Evolutionary conservation across 2,797 vertebrate species (phyloP).

Genomic region (Clamator glandarius): DNA sequence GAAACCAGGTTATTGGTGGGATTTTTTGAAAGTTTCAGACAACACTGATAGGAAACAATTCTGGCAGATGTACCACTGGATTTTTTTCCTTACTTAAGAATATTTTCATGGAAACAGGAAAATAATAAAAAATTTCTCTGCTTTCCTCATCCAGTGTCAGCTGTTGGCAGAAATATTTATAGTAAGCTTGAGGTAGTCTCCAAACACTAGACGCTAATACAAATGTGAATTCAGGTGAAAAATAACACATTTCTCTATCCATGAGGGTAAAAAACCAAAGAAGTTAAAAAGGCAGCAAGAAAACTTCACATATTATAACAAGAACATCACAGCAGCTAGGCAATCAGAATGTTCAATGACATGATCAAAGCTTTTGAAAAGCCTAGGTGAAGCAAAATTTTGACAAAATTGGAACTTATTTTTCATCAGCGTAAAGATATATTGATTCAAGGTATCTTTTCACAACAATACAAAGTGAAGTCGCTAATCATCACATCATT

Average conservation of each 20-base stretch:
- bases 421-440: neutral
- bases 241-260: neutral
- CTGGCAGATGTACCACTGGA: neutral
- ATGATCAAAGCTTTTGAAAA: neutral
- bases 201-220: neutral
- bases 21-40: neutral
- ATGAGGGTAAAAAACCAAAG: accelerated
- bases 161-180: neutral
- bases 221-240: neutral
- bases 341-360: neutral
- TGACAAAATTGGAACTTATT: neutral
- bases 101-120: neutral
- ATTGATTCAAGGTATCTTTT: neutral
- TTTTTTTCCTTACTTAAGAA: neutral
- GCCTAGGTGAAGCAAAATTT: neutral
- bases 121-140: neutral
- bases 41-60: neutral
- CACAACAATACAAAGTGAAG: neutral
- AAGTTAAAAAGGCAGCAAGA: neutral
- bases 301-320: neutral
- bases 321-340: neutral
- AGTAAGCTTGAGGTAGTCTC: neutral
- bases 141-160: neutral
- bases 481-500: neutral
- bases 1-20: neutral